These are phyloP conservation scores for Tinea trinotella DNA, from an alignment of 2,888 invertebrate genomes.

Conservation along the genomic window DNA sequence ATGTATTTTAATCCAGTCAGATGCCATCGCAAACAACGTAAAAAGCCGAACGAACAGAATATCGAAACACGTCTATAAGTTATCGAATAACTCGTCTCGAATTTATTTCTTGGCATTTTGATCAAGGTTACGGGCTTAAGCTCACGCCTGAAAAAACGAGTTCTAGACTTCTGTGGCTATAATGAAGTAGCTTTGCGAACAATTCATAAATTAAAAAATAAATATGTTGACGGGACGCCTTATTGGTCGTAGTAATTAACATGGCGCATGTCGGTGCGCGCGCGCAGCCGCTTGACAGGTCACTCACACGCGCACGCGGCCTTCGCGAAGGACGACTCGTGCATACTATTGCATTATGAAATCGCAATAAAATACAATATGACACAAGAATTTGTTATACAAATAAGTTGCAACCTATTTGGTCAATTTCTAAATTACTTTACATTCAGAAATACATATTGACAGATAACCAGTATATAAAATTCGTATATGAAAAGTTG, in stretches of 20 bases:
- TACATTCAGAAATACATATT: too few relatives aligned
- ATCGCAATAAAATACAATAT: slow-evolving; percentile 6
- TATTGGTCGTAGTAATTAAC: slow-evolving; percentile 66
- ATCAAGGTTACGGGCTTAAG: slow-evolving; percentile 39
- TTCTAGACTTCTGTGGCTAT: slow-evolving; percentile 40
- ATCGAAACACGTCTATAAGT: slow-evolving; percentile 33
- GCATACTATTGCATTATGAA: slow-evolving; percentile 13
- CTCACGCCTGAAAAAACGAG: slow-evolving; percentile 34
- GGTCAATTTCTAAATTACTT: too few relatives aligned
- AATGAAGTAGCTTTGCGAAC: slow-evolving; percentile 46
- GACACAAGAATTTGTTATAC: neutral
- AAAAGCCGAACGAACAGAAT: slow-evolving; percentile 48
- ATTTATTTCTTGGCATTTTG: slow-evolving; percentile 55
- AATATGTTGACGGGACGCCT: slow-evolving; percentile 56
- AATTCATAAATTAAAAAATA: slow-evolving; percentile 53
- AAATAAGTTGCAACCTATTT: too few relatives aligned
- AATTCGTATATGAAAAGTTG: too few relatives aligned
- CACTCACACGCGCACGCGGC: slow-evolving; percentile 34
- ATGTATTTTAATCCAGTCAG: slow-evolving; percentile 11
- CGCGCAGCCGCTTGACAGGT: slow-evolving; percentile 23
- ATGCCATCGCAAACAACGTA: slow-evolving; percentile 36
- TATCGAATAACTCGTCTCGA: slow-evolving; percentile 48
- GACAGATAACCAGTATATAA: too few relatives aligned
- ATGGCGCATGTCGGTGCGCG: slow-evolving; percentile 43
- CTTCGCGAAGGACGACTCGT: slow-evolving; percentile 49